phyloP scores from a whole-genome alignment of 1,140 invertebrate genomes.

The Nymphalis io region DNA sequence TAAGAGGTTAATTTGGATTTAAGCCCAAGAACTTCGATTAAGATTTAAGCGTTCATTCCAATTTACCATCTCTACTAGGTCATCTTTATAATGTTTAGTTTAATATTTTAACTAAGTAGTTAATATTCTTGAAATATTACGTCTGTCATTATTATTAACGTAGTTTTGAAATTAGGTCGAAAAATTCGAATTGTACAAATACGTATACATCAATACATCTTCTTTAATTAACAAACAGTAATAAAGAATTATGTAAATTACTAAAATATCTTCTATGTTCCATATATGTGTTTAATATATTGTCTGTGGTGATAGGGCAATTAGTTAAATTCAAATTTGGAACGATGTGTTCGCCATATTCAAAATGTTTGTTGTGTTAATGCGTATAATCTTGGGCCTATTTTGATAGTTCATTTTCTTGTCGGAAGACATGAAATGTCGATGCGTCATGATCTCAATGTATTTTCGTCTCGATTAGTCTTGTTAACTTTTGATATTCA shows the following conservation, averaged over 20 bases:
- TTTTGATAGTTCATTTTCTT: slow-evolving; percentile 28
- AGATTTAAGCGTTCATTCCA: too few relatives aligned
- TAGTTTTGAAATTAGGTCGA: background rate
- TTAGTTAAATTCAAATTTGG: slow-evolving; percentile 7
- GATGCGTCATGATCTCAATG: slow-evolving; percentile 32
- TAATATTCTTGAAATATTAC: background rate
- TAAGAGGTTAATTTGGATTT: too few relatives aligned
- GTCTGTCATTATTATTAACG: background rate
- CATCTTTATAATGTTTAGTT: too few relatives aligned
- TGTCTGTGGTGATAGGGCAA: background rate
- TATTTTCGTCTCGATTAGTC: slow-evolving; percentile 35
- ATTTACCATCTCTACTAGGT: too few relatives aligned
- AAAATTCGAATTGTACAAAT: background rate
- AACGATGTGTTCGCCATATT: slow-evolving; percentile 12
- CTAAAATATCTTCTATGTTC: background rate
- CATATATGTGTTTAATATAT: slow-evolving; percentile 3
- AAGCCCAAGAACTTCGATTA: too few relatives aligned
- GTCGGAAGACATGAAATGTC: slow-evolving; percentile 28
- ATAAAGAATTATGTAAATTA: background rate
- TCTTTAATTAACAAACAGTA: slow-evolving; percentile 1
- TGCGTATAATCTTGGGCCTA: slow-evolving; percentile 15
- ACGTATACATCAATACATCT: background rate
- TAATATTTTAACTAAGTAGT: too few relatives aligned
- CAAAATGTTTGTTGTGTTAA: slow-evolving; percentile 9
- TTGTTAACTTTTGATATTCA: slow-evolving; percentile 21